phyloP scores from a whole-genome alignment of 2,113 vertebrate species.

The Saccopteryx leptura region DNA sequence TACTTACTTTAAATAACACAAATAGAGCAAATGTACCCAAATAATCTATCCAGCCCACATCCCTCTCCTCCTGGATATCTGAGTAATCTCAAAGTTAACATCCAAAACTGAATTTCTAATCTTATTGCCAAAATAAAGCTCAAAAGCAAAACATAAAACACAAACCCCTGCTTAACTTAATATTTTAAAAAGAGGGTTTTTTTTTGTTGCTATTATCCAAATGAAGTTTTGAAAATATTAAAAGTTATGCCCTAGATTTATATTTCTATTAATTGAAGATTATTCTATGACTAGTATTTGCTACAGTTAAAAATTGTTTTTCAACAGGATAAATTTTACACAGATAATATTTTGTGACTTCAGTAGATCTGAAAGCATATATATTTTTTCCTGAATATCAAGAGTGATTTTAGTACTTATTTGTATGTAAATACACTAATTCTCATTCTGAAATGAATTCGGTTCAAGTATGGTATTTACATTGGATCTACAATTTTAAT shows the following conservation, averaged over 20 bases:
- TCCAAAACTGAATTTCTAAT: background rate
- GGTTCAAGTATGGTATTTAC: background rate
- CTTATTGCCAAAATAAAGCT: background rate
- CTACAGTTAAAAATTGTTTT: background rate
- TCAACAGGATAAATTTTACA: background rate
- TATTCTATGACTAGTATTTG: background rate
- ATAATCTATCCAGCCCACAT: background rate
- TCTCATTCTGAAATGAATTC: constrained; percentile 22
- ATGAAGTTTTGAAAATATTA: background rate
- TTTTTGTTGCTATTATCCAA: background rate
- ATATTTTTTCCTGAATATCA: background rate
- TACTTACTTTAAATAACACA: background rate
- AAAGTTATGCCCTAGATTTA: background rate
- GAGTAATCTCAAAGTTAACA: background rate
- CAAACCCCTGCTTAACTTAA: background rate
- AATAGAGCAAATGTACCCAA: background rate
- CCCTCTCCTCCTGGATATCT: background rate
- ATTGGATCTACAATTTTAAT: background rate
- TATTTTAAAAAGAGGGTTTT: background rate
- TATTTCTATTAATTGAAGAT: background rate
- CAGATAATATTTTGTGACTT: background rate
- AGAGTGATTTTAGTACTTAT: background rate
- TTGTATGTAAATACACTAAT: background rate
- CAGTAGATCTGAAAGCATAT: background rate
- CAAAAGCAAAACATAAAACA: background rate